These are phyloP conservation scores for Merluccius polli DNA, from an alignment of 2,797 vertebrate species.

Conservation along the genomic window DNA sequence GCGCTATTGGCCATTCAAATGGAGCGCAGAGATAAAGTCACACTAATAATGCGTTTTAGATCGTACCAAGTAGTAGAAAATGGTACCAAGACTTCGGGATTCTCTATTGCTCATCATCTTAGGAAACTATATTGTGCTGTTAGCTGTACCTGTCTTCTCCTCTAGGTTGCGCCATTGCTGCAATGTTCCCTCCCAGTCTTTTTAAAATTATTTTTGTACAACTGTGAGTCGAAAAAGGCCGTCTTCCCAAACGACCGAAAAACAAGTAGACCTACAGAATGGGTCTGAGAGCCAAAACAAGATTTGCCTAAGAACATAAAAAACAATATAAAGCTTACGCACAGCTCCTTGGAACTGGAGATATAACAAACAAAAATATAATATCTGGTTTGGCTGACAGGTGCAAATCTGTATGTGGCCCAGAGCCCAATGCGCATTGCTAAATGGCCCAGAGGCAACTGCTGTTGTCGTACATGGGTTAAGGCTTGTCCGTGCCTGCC, in stretches of 20 bases:
- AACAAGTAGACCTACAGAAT: neutral
- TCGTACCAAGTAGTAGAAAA: too few relatives aligned
- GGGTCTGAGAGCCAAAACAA: neutral
- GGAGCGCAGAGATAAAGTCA: neutral
- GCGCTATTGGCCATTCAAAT: too few relatives aligned
- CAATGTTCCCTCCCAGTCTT: neutral
- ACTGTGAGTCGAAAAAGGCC: too few relatives aligned
- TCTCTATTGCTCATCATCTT: too few relatives aligned
- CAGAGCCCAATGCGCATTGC: neutral
- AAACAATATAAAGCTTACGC: neutral
- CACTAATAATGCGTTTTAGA: neutral
- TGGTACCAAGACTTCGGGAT: too few relatives aligned
- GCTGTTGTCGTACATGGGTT: neutral
- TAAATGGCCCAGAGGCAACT: neutral
- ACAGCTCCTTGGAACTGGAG: neutral
- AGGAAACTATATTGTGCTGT: neutral
- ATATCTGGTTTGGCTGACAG: neutral
- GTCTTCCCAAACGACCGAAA: too few relatives aligned
- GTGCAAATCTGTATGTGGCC: neutral
- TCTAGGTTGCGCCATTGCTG: neutral
- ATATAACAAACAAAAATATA: neutral
- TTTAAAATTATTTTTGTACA: neutral
- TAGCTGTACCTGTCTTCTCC: neutral
- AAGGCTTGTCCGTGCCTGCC: neutral
- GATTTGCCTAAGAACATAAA: neutral